phyloP scores from a whole-genome alignment of 2,797 vertebrate species.

The Antrozous pallidus region DNA sequence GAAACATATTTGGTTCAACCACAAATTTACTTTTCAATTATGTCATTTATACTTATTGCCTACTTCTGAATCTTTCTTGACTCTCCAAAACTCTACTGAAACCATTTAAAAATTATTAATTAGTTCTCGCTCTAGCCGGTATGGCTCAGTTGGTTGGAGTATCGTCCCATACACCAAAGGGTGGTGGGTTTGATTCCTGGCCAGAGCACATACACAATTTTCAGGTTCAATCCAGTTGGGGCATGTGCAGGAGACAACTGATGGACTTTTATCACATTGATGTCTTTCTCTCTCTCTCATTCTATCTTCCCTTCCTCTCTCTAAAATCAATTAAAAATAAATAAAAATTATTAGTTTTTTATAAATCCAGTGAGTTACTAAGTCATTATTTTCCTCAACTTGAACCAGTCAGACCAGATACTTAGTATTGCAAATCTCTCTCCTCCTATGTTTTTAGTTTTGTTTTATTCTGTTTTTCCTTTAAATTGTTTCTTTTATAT shows the following conservation, averaged over 20 bases:
- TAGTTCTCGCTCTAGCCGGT: not conserved
- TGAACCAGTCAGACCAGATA: not conserved
- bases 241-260: not conserved
- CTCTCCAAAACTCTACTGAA: not conserved
- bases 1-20: not conserved
- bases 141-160: not conserved
- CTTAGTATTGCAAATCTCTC: not conserved
- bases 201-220: no score
- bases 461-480: not conserved
- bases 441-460: not conserved
- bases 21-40: not conserved
- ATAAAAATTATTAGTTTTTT: not conserved
- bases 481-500: not conserved
- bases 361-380: not conserved
- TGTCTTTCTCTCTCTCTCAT: no score
- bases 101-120: not conserved
- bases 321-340: not conserved
- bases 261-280: no score
- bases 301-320: not conserved
- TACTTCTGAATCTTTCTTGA: not conserved
- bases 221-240: not conserved
- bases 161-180: not conserved
- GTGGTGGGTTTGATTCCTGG: not conserved
- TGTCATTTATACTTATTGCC: not conserved
- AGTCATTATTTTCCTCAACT: not conserved